Conservation (phyloP, 2,797 vertebrate species). For the Arctocebus calabarensis region DNA sequence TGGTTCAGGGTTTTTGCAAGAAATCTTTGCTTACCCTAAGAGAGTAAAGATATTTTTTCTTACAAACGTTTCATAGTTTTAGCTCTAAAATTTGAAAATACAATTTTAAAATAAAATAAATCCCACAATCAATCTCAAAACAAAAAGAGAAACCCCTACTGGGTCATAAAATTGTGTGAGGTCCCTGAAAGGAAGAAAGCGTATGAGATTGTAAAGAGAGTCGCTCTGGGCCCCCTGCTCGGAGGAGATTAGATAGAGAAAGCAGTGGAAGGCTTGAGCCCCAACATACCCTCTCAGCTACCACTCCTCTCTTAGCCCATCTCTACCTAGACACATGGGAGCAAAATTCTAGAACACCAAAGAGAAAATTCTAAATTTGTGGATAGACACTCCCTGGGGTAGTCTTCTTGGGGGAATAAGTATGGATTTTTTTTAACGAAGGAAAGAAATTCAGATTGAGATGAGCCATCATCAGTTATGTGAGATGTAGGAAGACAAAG, state of each 20-base stretch:
- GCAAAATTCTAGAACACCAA: slow-evolving; percentile 3
- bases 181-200: neutral
- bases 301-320: neutral
- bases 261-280: neutral
- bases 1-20: neutral
- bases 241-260: neutral
- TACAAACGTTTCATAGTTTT: neutral
- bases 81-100: neutral
- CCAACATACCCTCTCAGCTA: neutral
- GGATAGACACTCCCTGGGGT: too few species aligned
- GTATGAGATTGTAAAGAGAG: neutral
- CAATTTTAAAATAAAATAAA: neutral
- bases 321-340: neutral
- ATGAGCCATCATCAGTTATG: too few species aligned
- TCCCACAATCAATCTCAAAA: neutral
- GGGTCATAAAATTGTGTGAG: neutral
- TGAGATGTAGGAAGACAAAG: neutral
- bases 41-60: neutral
- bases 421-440: neutral
- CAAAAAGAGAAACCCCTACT: neutral
- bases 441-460: neutral
- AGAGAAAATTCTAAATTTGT: neutral
- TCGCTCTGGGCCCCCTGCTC: too few species aligned
- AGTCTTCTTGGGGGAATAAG: neutral
- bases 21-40: neutral